Conservation (phyloP, 1,140 invertebrate species). For the Nephotettix cincticeps region DNA sequence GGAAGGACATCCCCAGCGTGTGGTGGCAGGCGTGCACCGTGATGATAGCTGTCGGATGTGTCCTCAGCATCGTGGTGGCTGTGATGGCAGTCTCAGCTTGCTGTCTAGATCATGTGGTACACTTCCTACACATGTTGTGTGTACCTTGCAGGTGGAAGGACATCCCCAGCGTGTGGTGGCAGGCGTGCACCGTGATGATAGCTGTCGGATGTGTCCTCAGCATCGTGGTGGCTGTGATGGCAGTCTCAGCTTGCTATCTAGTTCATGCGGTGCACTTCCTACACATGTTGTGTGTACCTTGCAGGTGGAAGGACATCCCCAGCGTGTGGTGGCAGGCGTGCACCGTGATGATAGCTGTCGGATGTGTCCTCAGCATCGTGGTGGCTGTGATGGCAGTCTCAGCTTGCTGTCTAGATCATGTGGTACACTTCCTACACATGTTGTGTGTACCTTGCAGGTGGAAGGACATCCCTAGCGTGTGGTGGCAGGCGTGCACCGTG, state of each 20-base stretch:
- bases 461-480: not conserved
- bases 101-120: not conserved
- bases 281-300: too few species aligned
- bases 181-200: not conserved
- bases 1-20: not conserved
- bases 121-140: too few species aligned
- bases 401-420: not conserved
- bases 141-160: conserved; percentile 3
- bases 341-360: not conserved
- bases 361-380: not conserved
- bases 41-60: not conserved
- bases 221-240: not conserved
- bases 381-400: not conserved
- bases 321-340: not conserved
- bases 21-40: not conserved
- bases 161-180: not conserved
- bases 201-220: not conserved
- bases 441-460: too few species aligned
- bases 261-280: too few species aligned
- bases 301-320: not conserved
- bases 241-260: not conserved
- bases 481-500: not conserved
- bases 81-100: not conserved
- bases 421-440: too few species aligned
- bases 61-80: not conserved